These are phyloP conservation scores for Coendou prehensilis DNA, from an alignment of 2,797 vertebrate species.

Conservation along the genomic window DNA sequence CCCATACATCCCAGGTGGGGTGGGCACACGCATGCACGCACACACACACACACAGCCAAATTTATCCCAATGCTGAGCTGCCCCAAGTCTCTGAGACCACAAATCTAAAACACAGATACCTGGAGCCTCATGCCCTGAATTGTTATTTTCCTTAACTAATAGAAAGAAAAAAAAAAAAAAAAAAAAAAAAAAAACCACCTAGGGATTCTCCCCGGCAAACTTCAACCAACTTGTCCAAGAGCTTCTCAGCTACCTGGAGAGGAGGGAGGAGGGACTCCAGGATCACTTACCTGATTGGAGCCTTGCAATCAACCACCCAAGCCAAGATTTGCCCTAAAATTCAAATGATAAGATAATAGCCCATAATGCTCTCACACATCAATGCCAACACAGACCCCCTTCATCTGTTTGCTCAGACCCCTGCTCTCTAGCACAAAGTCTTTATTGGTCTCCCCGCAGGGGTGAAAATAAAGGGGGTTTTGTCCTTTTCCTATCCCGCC, in stretches of 20 bases:
- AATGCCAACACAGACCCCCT: neutral
- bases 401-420: conserved; percentile 91
- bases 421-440: conserved; percentile 93
- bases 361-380: neutral
- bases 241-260: neutral
- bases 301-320: neutral
- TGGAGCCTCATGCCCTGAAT: neutral
- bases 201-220: neutral
- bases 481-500: conserved; percentile 88
- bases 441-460: conserved; percentile 90
- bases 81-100: neutral
- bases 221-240: neutral
- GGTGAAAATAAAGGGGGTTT: conserved; percentile 96
- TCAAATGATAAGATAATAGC: neutral
- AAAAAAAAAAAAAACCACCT: neutral
- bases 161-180: neutral
- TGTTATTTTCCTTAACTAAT: neutral
- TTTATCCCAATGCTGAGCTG: neutral
- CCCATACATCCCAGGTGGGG: neutral
- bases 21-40: neutral
- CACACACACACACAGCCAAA: neutral
- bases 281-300: neutral
- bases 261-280: accelerated
- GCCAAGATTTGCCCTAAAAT: neutral
- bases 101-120: neutral